A percentile compares a stretch with the other conserved stretches of the same genome.
Conservation (phyloP, 2,888 invertebrate genomes). For the Metacarcinus magister region DNA sequence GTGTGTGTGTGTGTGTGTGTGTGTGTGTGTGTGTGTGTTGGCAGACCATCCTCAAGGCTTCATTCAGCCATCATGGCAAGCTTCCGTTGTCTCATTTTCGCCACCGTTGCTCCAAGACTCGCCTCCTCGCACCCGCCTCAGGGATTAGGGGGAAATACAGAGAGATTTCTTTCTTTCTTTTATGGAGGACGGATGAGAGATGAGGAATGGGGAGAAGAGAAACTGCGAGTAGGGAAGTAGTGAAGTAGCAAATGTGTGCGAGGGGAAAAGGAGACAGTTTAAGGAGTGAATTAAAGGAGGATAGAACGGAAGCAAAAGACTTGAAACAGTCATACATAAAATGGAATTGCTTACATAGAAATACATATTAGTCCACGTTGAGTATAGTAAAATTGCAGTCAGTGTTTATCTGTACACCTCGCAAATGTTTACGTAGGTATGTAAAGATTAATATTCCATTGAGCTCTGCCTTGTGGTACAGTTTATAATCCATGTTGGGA, state of each 20-base stretch:
- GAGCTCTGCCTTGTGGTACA: neutral
- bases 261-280: neutral
- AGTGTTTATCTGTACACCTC: neutral
- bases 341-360: neutral
- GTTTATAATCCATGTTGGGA: neutral
- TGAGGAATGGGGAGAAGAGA: neutral
- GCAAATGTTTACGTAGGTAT: neutral
- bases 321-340: neutral
- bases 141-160: neutral
- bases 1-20: neutral
- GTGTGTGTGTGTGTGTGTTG: neutral
- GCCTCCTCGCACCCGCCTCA: neutral
- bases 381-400: neutral
- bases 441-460: neutral
- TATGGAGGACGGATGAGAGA: neutral
- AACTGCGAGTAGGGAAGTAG: neutral
- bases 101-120: neutral
- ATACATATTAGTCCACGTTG: neutral
- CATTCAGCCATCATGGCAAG: neutral
- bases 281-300: neutral
- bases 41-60: neutral
- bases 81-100: slow-evolving; percentile 31
- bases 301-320: neutral
- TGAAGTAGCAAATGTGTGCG: neutral
- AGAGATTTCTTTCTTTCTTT: neutral